Conservation (phyloP, 2,797 vertebrate species). For the Melanogrammus aeglefinus region DNA sequence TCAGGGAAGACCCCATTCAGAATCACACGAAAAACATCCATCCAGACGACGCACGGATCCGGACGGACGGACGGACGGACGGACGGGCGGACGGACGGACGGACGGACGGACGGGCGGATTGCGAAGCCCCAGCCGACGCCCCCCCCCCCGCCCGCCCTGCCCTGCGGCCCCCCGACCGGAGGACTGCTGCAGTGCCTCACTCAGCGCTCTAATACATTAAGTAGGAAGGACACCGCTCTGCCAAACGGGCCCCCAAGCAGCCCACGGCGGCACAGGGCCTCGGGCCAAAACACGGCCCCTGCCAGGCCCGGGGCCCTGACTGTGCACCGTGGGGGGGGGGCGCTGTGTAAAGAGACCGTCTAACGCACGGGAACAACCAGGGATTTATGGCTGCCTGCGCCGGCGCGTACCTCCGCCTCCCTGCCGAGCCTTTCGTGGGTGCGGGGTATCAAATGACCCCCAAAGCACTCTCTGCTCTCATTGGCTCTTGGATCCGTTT, state of each 20-base stretch:
- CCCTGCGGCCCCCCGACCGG: neutral
- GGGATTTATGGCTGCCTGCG: no score
- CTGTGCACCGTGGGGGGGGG: neutral
- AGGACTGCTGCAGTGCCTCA: conserved; percentile 47
- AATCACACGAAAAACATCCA: neutral
- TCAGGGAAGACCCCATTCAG: no score
- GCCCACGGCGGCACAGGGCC: conserved; percentile 26
- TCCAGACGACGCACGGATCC: neutral
- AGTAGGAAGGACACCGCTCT: conserved; percentile 30
- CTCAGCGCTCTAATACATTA: conserved; percentile 34
- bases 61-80: no score
- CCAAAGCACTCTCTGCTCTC: no score
- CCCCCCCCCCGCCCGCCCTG: neutral
- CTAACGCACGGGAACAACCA: no score
- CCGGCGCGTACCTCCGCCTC: no score
- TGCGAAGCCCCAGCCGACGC: no score
- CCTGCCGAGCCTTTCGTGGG: no score
- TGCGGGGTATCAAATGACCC: no score
- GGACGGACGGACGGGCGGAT: no score
- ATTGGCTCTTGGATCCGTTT: no score
- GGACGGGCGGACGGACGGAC: neutral
- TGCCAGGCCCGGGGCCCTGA: conserved; percentile 22
- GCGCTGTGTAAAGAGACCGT: no score
- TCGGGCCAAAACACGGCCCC: conserved; percentile 23
- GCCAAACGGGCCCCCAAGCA: conserved; percentile 42